Evolutionary conservation across 2,888 invertebrate genomes (phyloP).

Genomic region (Notocelia uddmanniana): DNA sequence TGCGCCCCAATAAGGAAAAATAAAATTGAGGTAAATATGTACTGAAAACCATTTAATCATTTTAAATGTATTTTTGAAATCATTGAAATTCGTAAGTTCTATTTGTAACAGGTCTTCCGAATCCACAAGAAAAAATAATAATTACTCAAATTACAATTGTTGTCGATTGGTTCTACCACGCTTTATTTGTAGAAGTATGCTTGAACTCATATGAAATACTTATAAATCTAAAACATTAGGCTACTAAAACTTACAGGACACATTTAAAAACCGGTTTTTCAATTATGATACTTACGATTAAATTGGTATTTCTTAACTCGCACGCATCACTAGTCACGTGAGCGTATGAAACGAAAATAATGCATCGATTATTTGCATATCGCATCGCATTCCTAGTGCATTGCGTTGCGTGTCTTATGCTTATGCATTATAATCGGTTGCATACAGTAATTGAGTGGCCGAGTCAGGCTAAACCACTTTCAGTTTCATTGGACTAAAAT

Average conservation of each 20-base stretch:
- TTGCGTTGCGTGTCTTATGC: conserved; percentile 49
- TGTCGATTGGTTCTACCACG: too few species aligned
- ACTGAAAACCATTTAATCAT: too few species aligned
- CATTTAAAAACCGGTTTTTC: conserved; percentile 14
- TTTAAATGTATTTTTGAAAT: too few species aligned
- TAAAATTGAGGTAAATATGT: too few species aligned
- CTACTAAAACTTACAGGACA: conserved; percentile 1
- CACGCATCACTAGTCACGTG: conserved; percentile 34
- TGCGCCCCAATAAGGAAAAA: too few species aligned
- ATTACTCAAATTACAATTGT: too few species aligned
- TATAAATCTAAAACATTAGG: too few species aligned
- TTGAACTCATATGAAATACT: too few species aligned
- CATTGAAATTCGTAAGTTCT: too few species aligned
- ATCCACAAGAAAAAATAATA: too few species aligned
- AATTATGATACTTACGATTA: conserved; percentile 9
- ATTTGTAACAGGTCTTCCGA: too few species aligned
- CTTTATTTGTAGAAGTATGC: too few species aligned
- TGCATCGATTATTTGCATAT: conserved; percentile 46
- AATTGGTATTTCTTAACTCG: conserved; percentile 27
- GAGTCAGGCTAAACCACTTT: conserved; percentile 17
- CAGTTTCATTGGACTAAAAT: conserved; percentile 24
- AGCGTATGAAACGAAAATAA: conserved; percentile 17
- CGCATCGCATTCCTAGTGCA: conserved; percentile 48
- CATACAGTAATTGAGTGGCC: not conserved
- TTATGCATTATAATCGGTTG: conserved; percentile 20